Base-by-base conservation (phyloP, 2,888 invertebrate genomes). In the Panorpa germanica region DNA sequence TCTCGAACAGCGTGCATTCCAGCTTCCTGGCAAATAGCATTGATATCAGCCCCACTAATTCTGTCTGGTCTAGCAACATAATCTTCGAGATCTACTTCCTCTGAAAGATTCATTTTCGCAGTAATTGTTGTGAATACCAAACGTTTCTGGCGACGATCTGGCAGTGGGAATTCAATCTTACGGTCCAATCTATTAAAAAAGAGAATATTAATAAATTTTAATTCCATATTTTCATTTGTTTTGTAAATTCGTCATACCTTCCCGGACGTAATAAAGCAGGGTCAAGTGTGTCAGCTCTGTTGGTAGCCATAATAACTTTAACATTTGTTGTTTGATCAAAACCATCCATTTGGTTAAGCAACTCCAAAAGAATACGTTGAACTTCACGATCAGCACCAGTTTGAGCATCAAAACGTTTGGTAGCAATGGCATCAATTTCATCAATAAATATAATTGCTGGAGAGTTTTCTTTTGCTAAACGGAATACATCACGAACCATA, bases 321-420 rank as follows among this genome's bases (percentile, higher is more conserved):
- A 98, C 96, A 60, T 99, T 98, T n/a, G 96, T 95, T 2, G 93
- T 95, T 57, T 98, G 96, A 59, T 99, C 98, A 52, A 98, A 98
- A 29, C 98, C 98, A 57, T 98, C 98, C 98, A 98, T 98, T 58
- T 98, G 98, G 61, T 99, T 98, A 5, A 98, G 64, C 32, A 98
- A 61, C 49, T 99, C 98, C 12, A 98, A 61, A 16, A 98, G 59
- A 53, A 98, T 99, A 57, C 98, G 73, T 52, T 98, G 98, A 1
- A 98, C 96, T 57, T 98, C 95, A 44, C 95, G 69, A 63, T 96
- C 95, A 29, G 93, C 95, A 44, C 95, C 95, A 37, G 95, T 96
- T 55, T 96, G 95, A 3, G 95, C 95, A 58, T 96, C 95, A 55
- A 96, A 91, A 56, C 96, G 70, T 57, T 98, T 99, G 4, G 98